Evolutionary conservation across 1,140 invertebrate genomes (phyloP), one percentile per base, ranked within the genome.

Genomic region (Pseudomyrmex sp.): DNA sequence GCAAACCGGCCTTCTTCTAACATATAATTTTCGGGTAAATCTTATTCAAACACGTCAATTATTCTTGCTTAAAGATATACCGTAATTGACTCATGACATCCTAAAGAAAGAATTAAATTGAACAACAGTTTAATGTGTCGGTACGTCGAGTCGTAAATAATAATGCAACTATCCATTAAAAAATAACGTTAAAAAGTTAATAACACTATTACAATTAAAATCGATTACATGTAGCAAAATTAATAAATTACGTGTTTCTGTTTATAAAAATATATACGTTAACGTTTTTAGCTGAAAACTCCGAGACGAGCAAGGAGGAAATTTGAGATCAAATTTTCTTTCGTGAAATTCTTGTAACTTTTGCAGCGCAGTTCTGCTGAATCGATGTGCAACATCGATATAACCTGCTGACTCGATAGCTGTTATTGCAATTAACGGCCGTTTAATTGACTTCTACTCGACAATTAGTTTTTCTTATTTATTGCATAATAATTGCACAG

Each of bases 391-490:
- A 26, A 72, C 65, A 3, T 35, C 35, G 46, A 84, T 88, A 82
- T 59, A 85, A 86, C 82, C 72, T 69, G 44, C 72, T 35, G 79
- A 68, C 63, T 58, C 63, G 18, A 20, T n/a, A 58, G 61, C 59
- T 63, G 83, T 90, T 88, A 86, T 75, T 82, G 63, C 84, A 86
- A 89, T 90, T 86, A 89, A 86, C 62, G 72, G 26, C 54, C 70
- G 44, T 20, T 84, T 88, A 88, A 89, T 90, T 89, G 84, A 89
- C 82, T 88, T 86, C 58, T 80, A 20, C 58, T 48, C 46, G 20
- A 74, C 80, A 70, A 89, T 88, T 86, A 86, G 88, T 23, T 72
- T 83, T 54, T 56, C 18, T 58, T 52, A 56, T 84, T 90, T 76
- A 85, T 85, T 82, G 65, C 56, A n/a, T 50, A 74, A 86, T 83